A percentile compares a stretch with the other conserved stretches of the same genome.
These are phyloP conservation scores for Amblyteles armatorius DNA, from an alignment of 2,888 invertebrate genomes.

Conservation along the genomic window DNA sequence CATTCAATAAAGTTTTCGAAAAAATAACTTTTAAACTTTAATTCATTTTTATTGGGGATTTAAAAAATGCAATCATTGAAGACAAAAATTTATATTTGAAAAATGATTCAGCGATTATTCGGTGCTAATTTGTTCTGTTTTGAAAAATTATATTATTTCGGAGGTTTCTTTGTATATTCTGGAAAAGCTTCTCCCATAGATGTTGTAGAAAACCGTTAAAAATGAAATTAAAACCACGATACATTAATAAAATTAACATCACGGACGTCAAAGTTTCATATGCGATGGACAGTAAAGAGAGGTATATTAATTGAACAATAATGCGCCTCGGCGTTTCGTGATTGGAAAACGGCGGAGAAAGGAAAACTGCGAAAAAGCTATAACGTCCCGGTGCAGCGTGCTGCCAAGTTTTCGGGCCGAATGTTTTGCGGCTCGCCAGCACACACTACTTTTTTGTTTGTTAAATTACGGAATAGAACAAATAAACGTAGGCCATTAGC, in stretches of 20 bases:
- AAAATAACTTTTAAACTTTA: too few species aligned
- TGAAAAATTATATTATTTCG: too few species aligned
- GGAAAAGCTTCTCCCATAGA: too few species aligned
- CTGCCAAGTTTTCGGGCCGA: background rate
- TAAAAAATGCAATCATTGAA: too few species aligned
- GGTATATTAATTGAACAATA: constrained; percentile 22
- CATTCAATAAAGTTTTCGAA: background rate
- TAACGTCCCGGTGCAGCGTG: background rate
- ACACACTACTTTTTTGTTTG: constrained; percentile 22
- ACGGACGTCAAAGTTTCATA: background rate
- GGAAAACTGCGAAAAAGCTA: constrained; percentile 2
- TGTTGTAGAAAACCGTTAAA: too few species aligned
- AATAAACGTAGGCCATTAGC: constrained; percentile 65
- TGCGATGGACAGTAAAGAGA: background rate
- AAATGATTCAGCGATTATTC: too few species aligned
- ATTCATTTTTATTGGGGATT: too few species aligned
- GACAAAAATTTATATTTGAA: too few species aligned
- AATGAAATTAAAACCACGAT: background rate
- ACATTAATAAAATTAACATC: background rate
- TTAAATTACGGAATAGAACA: constrained; percentile 52
- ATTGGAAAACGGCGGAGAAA: constrained; percentile 7
- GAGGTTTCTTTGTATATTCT: too few species aligned
- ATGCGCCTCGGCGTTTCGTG: background rate
- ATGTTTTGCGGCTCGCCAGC: constrained; percentile 4
- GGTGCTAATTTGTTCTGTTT: too few species aligned